Base-by-base conservation (phyloP, 2,888 invertebrate genomes). In the Drosophila nr. perissopoda region DNA sequence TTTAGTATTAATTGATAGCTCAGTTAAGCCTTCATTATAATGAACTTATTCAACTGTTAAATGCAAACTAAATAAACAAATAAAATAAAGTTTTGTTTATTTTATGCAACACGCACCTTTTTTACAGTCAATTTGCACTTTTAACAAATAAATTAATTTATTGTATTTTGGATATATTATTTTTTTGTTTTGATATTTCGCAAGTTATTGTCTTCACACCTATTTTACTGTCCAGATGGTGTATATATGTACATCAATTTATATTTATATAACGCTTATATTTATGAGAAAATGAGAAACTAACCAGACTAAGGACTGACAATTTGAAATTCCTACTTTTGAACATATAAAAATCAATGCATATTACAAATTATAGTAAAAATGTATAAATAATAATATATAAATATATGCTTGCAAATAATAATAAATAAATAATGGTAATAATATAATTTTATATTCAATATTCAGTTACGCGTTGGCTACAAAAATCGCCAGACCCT, bases 401-500 rank as follows among this genome's bases (percentile, higher is more conserved):
- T 40, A 2, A n/a, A 38, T 38, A 38, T 5, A 40, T n/a, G 2
- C 5, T 13, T 34, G 13, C 5, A 5, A 5, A 36, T 36, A 16
- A 27, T 36, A 8, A 0, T 0, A 29, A 10, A 16, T n/a, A 21
- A 40, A 34, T 54, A 33, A n/a, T n/a, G 4, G 21, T 27, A 36
- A 48, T 29, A n/a, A 49, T 18, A 27, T 27, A 18, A 18, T 27
- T 36, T 36, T 51, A 11, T 29, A n/a, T 13, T 4, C 13, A 2
- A 31, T 13, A 16, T 25, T 2, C 91, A 96, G 96, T 93, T 94
- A 18, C 95, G 95, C 71, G 91, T 96, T 27, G 94, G 95, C 0
- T 95, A 96, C 91, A 95, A 96, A 77, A 94, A 94, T 72, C 94
- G 96, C 2, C 93, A 94, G n/a, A 91, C 93, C 13, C 93, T 95